These are phyloP conservation scores for Apteryx mantelli DNA, from an alignment of 2,113 vertebrate species.

Conservation along the genomic window DNA sequence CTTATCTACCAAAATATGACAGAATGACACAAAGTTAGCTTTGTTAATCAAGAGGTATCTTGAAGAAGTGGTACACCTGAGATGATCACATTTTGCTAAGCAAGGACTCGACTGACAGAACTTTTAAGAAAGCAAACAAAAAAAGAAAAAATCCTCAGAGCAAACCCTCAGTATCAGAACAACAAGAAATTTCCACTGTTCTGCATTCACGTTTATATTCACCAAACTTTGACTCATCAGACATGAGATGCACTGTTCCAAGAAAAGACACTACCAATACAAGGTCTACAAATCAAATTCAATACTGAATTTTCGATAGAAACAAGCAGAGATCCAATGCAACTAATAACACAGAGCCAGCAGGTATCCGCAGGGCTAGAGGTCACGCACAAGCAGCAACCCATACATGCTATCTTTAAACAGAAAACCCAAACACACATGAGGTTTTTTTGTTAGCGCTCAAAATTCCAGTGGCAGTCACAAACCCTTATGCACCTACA, in stretches of 20 bases:
- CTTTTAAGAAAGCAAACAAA: not conserved
- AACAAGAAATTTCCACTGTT: not conserved
- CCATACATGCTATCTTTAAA: not conserved
- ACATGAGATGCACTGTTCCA: fast-evolving
- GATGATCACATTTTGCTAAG: not conserved
- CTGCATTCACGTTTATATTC: not conserved
- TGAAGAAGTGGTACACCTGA: not conserved
- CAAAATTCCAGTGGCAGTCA: not conserved
- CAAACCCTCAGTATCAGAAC: not conserved
- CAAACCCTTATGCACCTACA: not conserved
- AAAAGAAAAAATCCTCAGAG: not conserved
- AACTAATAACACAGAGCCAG: not conserved
- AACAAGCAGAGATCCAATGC: not conserved
- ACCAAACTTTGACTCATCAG: not conserved
- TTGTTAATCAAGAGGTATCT: not conserved
- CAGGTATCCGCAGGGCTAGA: not conserved
- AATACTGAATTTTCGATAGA: not conserved
- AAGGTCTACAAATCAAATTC: not conserved
- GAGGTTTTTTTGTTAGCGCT: not conserved
- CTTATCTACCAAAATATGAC: conserved; percentile 57
- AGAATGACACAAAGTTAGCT: not conserved
- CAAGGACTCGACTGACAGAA: not conserved
- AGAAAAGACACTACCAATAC: not conserved
- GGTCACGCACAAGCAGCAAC: not conserved
- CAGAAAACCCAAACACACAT: not conserved